These are phyloP conservation scores for Monopis laevigella DNA, from an alignment of 2,888 invertebrate genomes.

Conservation along the genomic window DNA sequence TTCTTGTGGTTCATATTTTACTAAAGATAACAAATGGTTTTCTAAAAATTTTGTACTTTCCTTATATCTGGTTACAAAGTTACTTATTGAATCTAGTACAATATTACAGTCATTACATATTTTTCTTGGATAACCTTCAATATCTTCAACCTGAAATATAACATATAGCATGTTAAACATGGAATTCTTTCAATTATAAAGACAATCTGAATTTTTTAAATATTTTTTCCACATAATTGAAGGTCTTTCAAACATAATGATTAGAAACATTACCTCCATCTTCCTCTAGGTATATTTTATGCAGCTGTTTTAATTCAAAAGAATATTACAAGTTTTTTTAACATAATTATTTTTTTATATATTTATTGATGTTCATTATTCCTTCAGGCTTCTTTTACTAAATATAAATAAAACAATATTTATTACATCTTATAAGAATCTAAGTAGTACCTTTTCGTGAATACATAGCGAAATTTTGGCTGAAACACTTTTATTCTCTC, in stretches of 20 bases:
- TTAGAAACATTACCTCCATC: too few relatives aligned
- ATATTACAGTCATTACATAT: constrained; percentile 41
- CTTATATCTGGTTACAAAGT: constrained; percentile 42
- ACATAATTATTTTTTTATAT: too few relatives aligned
- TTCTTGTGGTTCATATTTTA: constrained; percentile 33
- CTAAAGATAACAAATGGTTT: constrained; percentile 25
- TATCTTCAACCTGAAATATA: constrained; percentile 43
- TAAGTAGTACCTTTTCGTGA: constrained; percentile 34
- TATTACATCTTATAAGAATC: background rate
- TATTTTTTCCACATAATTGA: too few relatives aligned
- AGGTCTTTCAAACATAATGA: too few relatives aligned
- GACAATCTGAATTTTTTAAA: too few relatives aligned
- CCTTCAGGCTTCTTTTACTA: too few relatives aligned
- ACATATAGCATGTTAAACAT: constrained; percentile 9
- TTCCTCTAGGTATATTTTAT: too few relatives aligned
- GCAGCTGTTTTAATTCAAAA: too few relatives aligned
- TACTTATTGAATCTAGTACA: constrained; percentile 31
- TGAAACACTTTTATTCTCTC: constrained; percentile 22
- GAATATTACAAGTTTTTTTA: too few relatives aligned
- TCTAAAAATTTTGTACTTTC: constrained; percentile 35
- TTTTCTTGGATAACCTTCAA: constrained; percentile 41
- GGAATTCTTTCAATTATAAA: constrained; percentile 1
- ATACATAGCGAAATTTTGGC: constrained; percentile 37
- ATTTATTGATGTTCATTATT: too few relatives aligned
- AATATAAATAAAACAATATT: too few relatives aligned